phyloP scores from a whole-genome alignment of 2,113 vertebrate genomes.

The Phalacrocorax brasilianus region DNA sequence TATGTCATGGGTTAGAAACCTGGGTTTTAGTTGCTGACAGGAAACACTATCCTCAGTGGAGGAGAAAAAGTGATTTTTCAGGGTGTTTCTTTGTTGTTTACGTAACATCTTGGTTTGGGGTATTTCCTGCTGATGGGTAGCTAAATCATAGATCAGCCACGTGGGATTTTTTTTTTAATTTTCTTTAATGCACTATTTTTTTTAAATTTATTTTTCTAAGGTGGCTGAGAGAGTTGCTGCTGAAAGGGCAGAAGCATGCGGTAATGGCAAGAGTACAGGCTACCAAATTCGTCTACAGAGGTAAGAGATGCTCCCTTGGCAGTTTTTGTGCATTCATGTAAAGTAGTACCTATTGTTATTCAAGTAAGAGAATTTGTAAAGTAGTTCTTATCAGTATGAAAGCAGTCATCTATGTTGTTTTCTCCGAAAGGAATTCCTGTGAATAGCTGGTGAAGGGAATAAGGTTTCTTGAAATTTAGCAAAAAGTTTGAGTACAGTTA shows the following conservation, averaged over 20 bases:
- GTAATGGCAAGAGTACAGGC: conserved; percentile 89
- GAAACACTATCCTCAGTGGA: background rate
- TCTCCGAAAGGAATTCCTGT: background rate
- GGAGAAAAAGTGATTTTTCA: background rate
- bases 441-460: background rate
- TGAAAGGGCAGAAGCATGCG: conserved; percentile 90
- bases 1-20: background rate
- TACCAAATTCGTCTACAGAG: conserved; percentile 97
- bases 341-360: accelerated
- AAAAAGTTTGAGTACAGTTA: background rate
- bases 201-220: conserved; percentile 55
- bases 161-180: background rate
- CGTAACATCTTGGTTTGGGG: accelerated
- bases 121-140: background rate
- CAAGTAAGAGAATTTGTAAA: background rate
- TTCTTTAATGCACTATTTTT: background rate
- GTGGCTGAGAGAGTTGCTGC: conserved; percentile 94
- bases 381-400: background rate
- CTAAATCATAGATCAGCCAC: background rate
- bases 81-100: background rate
- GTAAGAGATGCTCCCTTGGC: conserved; percentile 63
- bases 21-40: background rate
- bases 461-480: background rate
- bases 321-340: background rate
- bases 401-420: background rate